phyloP scores from a whole-genome alignment of 2,113 vertebrate genomes.

The Chaetorhynchus papuensis region DNA sequence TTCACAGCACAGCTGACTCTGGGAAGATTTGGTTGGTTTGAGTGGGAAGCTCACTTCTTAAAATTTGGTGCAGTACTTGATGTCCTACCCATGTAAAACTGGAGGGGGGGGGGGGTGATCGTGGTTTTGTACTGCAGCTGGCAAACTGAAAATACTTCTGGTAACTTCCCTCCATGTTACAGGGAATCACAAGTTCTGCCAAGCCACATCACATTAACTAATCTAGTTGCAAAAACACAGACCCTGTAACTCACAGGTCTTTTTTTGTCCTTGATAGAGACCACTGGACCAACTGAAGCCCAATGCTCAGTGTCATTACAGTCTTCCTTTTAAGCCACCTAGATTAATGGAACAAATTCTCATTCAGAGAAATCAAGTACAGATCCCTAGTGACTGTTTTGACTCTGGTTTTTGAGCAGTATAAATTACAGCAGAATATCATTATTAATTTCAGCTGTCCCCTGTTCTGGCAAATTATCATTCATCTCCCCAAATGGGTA shows the following conservation, averaged over 20 bases:
- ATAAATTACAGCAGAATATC: not conserved
- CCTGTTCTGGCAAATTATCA: not conserved
- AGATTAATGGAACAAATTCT: not conserved
- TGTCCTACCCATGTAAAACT: not conserved
- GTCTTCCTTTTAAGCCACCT: not conserved
- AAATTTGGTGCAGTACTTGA: not conserved
- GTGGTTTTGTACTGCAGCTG: not conserved
- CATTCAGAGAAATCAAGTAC: not conserved
- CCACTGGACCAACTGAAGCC: not conserved
- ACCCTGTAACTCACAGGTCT: not conserved
- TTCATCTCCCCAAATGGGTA: not conserved
- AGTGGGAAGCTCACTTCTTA: not conserved
- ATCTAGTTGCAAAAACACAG: not conserved
- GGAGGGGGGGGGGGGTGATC: rapidly evolving
- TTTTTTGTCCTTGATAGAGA: not conserved
- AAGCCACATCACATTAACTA: not conserved
- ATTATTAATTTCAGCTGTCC: slow-evolving; percentile 11
- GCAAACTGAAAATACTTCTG: not conserved
- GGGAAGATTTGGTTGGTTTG: not conserved
- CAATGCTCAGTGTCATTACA: not conserved
- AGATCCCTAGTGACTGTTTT: not conserved
- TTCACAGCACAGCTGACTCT: not conserved
- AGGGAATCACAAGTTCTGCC: not conserved
- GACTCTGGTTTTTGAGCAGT: not conserved
- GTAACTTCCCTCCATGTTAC: not conserved